Evolutionary conservation across 2,888 invertebrate species (phyloP), one percentile per base, ranked within the genome.

Genomic region (Caenorhabditis sulstoni): DNA sequence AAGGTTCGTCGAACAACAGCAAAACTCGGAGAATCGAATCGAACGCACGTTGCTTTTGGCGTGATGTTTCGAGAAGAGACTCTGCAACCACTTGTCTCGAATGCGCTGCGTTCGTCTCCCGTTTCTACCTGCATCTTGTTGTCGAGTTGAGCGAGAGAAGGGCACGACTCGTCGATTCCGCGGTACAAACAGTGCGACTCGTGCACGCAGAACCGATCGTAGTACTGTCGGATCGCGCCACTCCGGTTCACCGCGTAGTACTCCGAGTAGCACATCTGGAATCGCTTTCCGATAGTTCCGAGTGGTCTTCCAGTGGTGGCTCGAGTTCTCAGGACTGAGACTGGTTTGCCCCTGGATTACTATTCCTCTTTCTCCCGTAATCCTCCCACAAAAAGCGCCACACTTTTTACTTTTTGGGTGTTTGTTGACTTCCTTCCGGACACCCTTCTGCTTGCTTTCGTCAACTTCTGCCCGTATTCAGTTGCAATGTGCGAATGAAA

Each of bases 151-250:
- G 73, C 71, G 22, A 84, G 50, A 4, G 49, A 58, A 16, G 83
- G 64, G 59, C 86, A 86, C 16, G 62, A 70, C 14, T 78, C 77
- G 55, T 82, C 75, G 55, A 86, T 82, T 59, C 86, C 86, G 12
- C 86, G 68, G 37, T 68, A 67, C 22, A 68, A 22, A 58, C 87
- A 87, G 59, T 85, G 81, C 16, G 74, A 71, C 67, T 77, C 70
- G 49, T 82, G 77, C 9, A 85, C 81, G 61, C 87, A 87, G 73
- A 87, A 87, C 20, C 87, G 59, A 20, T 86, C 85, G 62, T 81
- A 85, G 37, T 81, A 75, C 37, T 87, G 84, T 8, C 67, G 64
- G 20, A 84, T 58, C 1, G 71, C 49, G 12, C 83, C 84, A n/a
- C 75, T 77, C 57, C 70, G 41, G 65, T 85, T 84, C 52, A 83